Evolutionary conservation across 2,888 invertebrate species (phyloP), one percentile per base, ranked within the genome.

Genomic region (Acleris emargana): DNA sequence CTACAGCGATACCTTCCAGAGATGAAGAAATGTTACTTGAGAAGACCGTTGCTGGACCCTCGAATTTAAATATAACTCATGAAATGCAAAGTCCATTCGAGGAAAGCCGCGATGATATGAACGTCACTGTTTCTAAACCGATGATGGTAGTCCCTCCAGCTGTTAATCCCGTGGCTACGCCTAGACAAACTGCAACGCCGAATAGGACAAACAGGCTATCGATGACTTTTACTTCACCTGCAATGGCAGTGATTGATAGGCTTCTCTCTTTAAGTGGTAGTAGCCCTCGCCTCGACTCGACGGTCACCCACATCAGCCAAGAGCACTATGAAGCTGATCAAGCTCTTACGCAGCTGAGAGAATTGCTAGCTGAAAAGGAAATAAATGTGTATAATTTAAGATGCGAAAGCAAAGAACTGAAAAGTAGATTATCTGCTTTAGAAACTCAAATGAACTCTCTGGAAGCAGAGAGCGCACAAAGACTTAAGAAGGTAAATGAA

Each of bases 351-450:
- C 88, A 92, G 68, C 77, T 94, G 28, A 86, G 93, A 73, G 91
- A 94, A 69, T 81, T 94, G 51, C 88, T 94, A 67, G 84, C 94
- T 38, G 93, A 94, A 76, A 92, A 94, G 69, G 94, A 94, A 81
- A 86, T 93, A 54, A 83, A 91, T 68, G 85, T 93, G 45, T 91
- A 93, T 72, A 89, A 89, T 70, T 87, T 94, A 67, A 87, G 91
- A 75, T 86, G 87, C 16, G 90, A 93, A 70, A 89, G 88, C 62
- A 89, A 90, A 68, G 90, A 93, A 70, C 74, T 93, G 51, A 91
- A 89, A 67, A 89, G 89, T 59, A 89, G 93, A 77, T 84, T 93
- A 64, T 68, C 73, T 17, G 75, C 73, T 25, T 77, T 91, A 69
- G 89, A 91, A 79, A 77, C 83, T 43, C 90, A 90, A 77, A 82